Conservation (phyloP, 37 sponge, comb jelly and placozoan genomes). For the Lycopodina hypogea region DNA sequence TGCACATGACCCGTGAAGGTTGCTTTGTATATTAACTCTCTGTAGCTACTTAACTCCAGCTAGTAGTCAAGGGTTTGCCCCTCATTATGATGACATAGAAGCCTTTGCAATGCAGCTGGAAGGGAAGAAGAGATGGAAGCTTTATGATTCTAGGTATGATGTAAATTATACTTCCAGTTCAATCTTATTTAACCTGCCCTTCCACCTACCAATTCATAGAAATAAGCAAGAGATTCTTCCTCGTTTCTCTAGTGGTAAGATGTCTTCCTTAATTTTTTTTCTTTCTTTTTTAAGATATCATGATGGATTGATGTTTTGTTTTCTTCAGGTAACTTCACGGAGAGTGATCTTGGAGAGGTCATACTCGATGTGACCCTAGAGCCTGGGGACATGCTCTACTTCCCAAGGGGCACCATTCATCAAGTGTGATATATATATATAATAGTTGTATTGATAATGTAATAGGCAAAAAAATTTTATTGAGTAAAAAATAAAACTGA, state of each 20-base stretch:
- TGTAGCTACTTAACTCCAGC: constrained; percentile 92
- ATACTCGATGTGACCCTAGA: constrained; percentile 82
- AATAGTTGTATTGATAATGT: neutral
- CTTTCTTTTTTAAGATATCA: neutral
- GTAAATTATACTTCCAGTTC: neutral
- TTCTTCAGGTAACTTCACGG: constrained; percentile 63
- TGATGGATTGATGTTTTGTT: neutral
- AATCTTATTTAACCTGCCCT: neutral
- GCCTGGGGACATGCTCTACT: constrained; percentile 94
- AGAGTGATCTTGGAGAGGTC: constrained; percentile 76
- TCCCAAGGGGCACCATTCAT: constrained; percentile 93
- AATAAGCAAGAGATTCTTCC: constrained; percentile 38
- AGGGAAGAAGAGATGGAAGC: constrained; percentile 92
- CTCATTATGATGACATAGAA: constrained; percentile 99
- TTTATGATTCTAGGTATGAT: constrained; percentile 83
- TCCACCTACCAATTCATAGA: constrained; percentile 13
- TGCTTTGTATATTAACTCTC: neutral
- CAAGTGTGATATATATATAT: constrained; percentile 60
- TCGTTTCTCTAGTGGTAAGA: constrained; percentile 61
- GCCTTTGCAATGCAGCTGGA: constrained; percentile 98
- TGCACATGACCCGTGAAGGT: neutral
- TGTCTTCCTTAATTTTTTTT: neutral
- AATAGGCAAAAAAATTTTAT: too few relatives aligned
- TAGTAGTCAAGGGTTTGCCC: constrained; percentile 95
- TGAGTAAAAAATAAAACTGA: too few relatives aligned